Evolutionary conservation across 2,797 vertebrate species (phyloP).

Genomic region (Aplochiton taeniatus): DNA sequence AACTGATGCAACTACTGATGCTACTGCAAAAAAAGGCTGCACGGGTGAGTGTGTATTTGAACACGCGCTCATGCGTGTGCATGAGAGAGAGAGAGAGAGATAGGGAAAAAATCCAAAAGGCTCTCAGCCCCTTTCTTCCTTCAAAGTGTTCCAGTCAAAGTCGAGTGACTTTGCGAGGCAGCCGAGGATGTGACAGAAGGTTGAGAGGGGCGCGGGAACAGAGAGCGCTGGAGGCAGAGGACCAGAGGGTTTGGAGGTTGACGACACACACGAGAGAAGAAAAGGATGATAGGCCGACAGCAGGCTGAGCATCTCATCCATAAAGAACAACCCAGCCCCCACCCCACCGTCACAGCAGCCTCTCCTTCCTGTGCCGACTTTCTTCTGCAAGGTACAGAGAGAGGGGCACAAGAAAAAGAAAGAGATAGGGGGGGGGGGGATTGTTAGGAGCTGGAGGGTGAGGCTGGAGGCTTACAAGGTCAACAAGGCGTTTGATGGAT

Average conservation of each 20-base stretch:
- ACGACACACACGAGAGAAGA: neutral
- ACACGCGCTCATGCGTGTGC: neutral
- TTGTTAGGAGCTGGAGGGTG: constrained; percentile 4
- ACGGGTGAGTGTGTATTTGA: neutral
- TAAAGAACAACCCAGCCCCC: too few relatives aligned
- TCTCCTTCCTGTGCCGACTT: too few relatives aligned
- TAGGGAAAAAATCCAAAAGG: neutral
- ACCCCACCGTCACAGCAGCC: too few relatives aligned
- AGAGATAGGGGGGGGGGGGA: constrained; percentile 40
- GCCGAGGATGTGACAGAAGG: neutral
- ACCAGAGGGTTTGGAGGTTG: neutral
- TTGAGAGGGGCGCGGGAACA: neutral
- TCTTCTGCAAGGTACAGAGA: neutral
- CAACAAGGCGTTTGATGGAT: constrained; percentile 60
- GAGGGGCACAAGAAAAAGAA: constrained; percentile 2
- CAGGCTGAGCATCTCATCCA: too few relatives aligned
- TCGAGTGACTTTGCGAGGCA: neutral
- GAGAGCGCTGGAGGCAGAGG: neutral
- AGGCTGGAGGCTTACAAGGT: constrained; percentile 58
- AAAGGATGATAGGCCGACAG: neutral
- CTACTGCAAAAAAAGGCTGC: neutral
- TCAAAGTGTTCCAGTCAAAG: neutral
- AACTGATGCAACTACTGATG: too few relatives aligned
- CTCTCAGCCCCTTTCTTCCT: neutral
- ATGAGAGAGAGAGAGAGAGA: neutral